Conservation (phyloP, 2,888 invertebrate species). For the Masnerella sp. region DNA sequence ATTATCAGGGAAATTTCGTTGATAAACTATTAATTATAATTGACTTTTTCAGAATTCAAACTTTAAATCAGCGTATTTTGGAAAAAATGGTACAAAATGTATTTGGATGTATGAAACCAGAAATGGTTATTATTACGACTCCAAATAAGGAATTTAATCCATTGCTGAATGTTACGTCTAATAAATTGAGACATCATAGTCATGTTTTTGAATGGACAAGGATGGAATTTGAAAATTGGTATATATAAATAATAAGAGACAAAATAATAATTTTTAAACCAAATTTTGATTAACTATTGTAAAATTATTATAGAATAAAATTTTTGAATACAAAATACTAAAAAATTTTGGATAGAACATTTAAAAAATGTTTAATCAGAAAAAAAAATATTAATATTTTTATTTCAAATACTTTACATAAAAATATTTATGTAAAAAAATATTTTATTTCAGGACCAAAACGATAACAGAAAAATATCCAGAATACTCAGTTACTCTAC, state of each 20-base stretch:
- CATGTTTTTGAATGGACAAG: constrained; percentile 42
- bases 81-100: constrained; percentile 22
- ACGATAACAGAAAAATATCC: constrained; percentile 10
- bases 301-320: background rate
- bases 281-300: background rate
- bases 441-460: constrained; percentile 1
- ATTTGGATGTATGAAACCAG: constrained; percentile 27
- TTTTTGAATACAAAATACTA: background rate
- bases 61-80: constrained; percentile 17
- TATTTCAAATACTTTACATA: no score
- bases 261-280: background rate
- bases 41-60: constrained; percentile 32
- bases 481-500: constrained; percentile 8
- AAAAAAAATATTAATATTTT: no score
- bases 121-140: constrained; percentile 36
- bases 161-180: constrained; percentile 39
- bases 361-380: no score
- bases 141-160: constrained; percentile 47
- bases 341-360: no score
- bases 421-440: background rate
- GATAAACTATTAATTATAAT: background rate
- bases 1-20: background rate
- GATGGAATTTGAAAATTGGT: constrained; percentile 23
- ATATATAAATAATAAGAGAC: background rate
- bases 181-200: constrained; percentile 10